Percentiles rank a stretch among this genome's conserved stretches.
Evolutionary conservation across 2,113 vertebrate species (phyloP).

Genomic region (Passer domesticus): DNA sequence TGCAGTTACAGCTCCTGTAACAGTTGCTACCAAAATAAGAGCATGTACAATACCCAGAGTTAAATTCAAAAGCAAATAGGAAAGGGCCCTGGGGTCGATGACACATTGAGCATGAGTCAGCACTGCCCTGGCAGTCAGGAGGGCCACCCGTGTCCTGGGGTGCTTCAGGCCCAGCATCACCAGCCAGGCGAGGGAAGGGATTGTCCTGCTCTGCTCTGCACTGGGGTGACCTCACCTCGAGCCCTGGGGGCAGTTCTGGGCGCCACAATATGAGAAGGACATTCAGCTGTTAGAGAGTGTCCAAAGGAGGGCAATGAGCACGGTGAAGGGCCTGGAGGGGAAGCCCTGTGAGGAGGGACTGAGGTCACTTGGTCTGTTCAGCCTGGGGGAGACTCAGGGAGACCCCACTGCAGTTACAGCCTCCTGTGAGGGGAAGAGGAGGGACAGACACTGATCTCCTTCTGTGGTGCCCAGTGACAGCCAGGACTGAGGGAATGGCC

Average conservation of each 20-base stretch:
- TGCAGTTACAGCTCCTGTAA: slow-evolving; percentile 52
- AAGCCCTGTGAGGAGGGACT: accelerated
- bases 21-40: slow-evolving; percentile 66
- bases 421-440: neutral
- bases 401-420: neutral
- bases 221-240: accelerated
- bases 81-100: neutral
- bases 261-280: neutral
- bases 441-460: neutral
- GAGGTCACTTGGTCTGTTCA: neutral
- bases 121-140: neutral
- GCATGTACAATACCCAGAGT: slow-evolving; percentile 52
- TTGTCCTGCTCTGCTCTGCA: neutral
- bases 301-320: neutral
- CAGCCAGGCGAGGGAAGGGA: accelerated
- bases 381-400: neutral
- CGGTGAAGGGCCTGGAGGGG: neutral
- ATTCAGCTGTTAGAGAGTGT: neutral
- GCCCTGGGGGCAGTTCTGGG: neutral
- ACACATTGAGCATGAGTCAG: neutral
- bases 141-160: neutral
- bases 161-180: accelerated
- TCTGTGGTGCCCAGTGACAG: neutral
- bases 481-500: neutral
- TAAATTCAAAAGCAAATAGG: slow-evolving; percentile 54